Evolutionary conservation across 2,888 invertebrate genomes (phyloP), one percentile per base, ranked within the genome.

Genomic region (Lampropteryx suffumata): DNA sequence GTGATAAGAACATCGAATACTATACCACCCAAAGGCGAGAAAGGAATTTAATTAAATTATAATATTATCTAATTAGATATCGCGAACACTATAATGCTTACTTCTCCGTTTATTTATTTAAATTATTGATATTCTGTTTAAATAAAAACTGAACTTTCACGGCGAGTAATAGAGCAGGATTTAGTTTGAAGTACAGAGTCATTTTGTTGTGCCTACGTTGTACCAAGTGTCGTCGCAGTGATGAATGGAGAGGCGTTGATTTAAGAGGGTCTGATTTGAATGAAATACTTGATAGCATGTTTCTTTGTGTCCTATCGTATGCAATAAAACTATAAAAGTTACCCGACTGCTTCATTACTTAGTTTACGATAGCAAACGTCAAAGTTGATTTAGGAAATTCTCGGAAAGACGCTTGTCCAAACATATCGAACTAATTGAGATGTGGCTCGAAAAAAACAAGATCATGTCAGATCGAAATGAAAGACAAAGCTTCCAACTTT

Each of bases 31-130:
- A 83, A 75, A 83, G 75, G 81, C 70, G 79, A 79, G 81, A 83
- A 76, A 61, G 71, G 75, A 74, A 76, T 80, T 76, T 78, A 84
- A 84, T 84, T 84, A 78, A 62, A 59, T 62, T 59, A 59, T 54
- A 55, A 57, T 53, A 76, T 79, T 84, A 87, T 88, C 87, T 84
- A 82, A 85, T 86, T 86, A 81, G 87, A 87, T 86, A 84, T 61
- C 69, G 67, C 59, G 49, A 73, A 75, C 79, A 82, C 75, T 59
- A 72, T 74, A 84, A 85, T 81, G 85, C 84, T 87, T 78, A 79
- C 76, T 75, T 73, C 71, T 71, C 59, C 74, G 69, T 82, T 84
- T 81, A 82, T 73, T 70, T 72, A 65, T 62, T 61, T 71, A 67
- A 70, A 71, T 71, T 67, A 71, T 62, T 40, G 36, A 53, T 33